Evolutionary conservation across 2,888 invertebrate genomes (phyloP), one percentile per base, ranked within the genome.

Genomic region (Sialis fuliginosa): DNA sequence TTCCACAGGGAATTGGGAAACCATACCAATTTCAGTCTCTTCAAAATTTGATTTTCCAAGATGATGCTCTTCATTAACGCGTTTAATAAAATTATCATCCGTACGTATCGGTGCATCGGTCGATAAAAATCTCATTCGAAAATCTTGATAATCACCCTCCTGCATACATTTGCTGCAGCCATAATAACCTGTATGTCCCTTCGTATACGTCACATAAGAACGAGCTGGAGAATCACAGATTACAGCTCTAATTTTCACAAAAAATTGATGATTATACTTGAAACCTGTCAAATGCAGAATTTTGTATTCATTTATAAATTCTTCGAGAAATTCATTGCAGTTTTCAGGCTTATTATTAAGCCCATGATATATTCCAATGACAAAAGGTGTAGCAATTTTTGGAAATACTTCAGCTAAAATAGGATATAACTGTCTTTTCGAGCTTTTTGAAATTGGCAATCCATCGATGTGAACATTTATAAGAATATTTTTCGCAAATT

Each of bases 221-320:
- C 52, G 47, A n/a, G 56, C 58, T 42, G 55, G 56, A 32, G 53
- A 48, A 52, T 57, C 57, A 51, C 56, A 56, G 22, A 55, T 52
- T n/a, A 56, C 33, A 33, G 52, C 53, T 50, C 48, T 48, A 31
- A 49, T 49, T 39, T 34, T 32, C 12, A 45, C 44, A 35, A 43
- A 34, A 34, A 44, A 44, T 34, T 35, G 35, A n/a, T 35, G 9
- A 35, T 35, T 35, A 35, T 35, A 37, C 6, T 37, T 12, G 6
- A 37, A 37, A 37, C 37, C 37, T 6, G n/a, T 12, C 5, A 5
- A 10, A 6, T 6, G 37, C 37, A 37, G 6, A 37, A 7, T 37
- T 37, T 37, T 4, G 7, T 37, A 37, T 37, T 37, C 37, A 37
- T 6, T 37, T n/a, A 37, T 37, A 37, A 37, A 37, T 6, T 37